Percentiles rank a stretch among this genome's conserved stretches.
Conservation (phyloP, 2,888 invertebrate species). For the Chromoteleia sp. region DNA sequence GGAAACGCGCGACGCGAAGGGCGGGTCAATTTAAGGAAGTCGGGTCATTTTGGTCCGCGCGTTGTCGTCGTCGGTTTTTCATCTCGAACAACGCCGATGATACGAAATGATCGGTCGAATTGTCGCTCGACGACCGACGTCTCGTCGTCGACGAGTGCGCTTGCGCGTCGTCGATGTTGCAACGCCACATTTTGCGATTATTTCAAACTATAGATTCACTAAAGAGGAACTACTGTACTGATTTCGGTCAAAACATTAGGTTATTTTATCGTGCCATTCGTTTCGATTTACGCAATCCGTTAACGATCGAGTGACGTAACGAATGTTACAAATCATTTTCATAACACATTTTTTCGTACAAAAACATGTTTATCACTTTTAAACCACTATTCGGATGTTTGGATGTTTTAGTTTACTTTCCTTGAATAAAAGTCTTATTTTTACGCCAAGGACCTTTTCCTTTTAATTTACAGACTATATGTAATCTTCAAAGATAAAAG, state of each 20-base stretch:
- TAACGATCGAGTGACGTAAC: too few relatives aligned
- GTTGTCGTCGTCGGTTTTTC: too few relatives aligned
- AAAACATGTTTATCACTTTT: too few relatives aligned
- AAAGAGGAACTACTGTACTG: constrained; percentile 32
- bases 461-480: not conserved
- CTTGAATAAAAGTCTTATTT: not conserved
- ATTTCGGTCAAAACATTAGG: constrained; percentile 8
- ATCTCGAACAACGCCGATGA: not conserved
- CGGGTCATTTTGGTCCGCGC: not conserved
- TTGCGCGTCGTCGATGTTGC: constrained; percentile 23
- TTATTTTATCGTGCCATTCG: too few relatives aligned
- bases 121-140: not conserved
- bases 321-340: too few relatives aligned
- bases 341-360: too few relatives aligned
- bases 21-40: too few relatives aligned
- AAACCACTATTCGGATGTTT: too few relatives aligned
- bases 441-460: not conserved
- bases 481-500: too few relatives aligned
- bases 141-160: constrained; percentile 7
- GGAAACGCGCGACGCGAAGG: not conserved
- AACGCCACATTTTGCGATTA: not conserved
- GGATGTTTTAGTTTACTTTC: not conserved
- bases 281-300: too few relatives aligned
- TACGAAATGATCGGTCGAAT: not conserved
- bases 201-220: constrained; percentile 44